Base-by-base conservation (phyloP, 2,888 invertebrate species). In the Lasioglossum figueresi region DNA sequence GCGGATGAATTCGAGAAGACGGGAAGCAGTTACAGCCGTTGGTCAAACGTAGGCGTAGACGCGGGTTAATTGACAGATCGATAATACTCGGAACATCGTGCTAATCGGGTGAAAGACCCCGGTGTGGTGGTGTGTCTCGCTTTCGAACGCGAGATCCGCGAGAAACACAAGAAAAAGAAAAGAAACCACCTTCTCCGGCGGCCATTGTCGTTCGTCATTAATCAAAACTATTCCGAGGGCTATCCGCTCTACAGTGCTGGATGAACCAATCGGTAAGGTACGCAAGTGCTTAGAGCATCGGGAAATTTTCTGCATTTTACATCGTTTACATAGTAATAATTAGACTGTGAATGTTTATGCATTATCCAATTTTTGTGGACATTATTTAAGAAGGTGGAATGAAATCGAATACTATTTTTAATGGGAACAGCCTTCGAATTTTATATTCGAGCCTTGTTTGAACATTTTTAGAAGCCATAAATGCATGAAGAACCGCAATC, bases 11-110 rank as follows among this genome's bases (percentile, higher is more conserved):
- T 81, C 59, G 59, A 71, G 70, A 75, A 79, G 75, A 70, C 48
- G 45, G 40, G 52, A 66, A 52, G 31, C 75, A 40, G 66, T 70
- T 59, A 66, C 23, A 19, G 48, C 19, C 56, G 31, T 8, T 23
- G 34, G 74, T 76, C 34, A 81, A 71, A 72, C 37, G 79, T 79
- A 63, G 56, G 73, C 31, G 80, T 73, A 45, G 34, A 77, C 77
- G n/a, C 27, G 19, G 66, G 74, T 83, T 83, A 79, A 86, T 76
- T 75, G 79, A 80, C 80, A 76, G 81, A 86, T 83, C 83, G 79
- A 86, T 86, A 82, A 27, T 52, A 72, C 75, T 72, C 63, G 63
- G 77, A 85, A 86, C 75, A 80, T 76, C 48, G 71, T 27, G 59
- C 59, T 82, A 82, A 87, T 80, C 87, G 82, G 63, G 56, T 40